Evolutionary conservation across 2,797 vertebrate species (phyloP), one percentile per base, ranked within the genome.

Genomic region (Malacoctenus gilli): DNA sequence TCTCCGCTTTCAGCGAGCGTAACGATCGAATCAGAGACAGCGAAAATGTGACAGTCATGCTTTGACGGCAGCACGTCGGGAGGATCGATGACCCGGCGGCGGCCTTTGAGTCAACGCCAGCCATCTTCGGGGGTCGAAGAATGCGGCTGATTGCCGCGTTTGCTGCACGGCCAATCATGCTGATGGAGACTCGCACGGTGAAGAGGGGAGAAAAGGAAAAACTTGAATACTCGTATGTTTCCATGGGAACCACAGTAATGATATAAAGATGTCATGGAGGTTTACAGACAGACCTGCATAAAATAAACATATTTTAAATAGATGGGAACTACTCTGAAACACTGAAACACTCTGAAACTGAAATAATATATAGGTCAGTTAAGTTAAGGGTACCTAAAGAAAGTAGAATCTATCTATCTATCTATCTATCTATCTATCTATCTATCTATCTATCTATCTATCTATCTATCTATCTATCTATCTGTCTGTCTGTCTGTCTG

Each of bases 261-360:
- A 59, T 69, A 73, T 85, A 84, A 87, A 85, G 77, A 81, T 82
- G 72, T 79, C 77, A 72, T 71, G 44, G 72, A 48, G 41, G 53
- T 63, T 75, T 57, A 61, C 50, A 62, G 44, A 43, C 25, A 42
- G 55, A 54, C 28, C 11, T 59, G 72, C 78, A 59, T 75, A 52
- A 69, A 72, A 68, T n/a, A n/a, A n/a, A n/a, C n/a, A n/a, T n/a
- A n/a, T n/a, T n/a, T n/a, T n/a, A n/a, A n/a, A n/a, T n/a, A n/a
- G n/a, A n/a, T n/a, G n/a, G n/a, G n/a, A n/a, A n/a, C n/a, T n/a
- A n/a, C n/a, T n/a, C n/a, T n/a, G n/a, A n/a, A n/a, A n/a, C n/a
- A n/a, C n/a, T n/a, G n/a, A n/a, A n/a, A n/a, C n/a, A n/a, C n/a
- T n/a, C n/a, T n/a, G n/a, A n/a, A n/a, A n/a, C n/a, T n/a, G n/a